phyloP scores from a whole-genome alignment of 2,888 invertebrate genomes.

The Dinocampus coccinellae region DNA sequence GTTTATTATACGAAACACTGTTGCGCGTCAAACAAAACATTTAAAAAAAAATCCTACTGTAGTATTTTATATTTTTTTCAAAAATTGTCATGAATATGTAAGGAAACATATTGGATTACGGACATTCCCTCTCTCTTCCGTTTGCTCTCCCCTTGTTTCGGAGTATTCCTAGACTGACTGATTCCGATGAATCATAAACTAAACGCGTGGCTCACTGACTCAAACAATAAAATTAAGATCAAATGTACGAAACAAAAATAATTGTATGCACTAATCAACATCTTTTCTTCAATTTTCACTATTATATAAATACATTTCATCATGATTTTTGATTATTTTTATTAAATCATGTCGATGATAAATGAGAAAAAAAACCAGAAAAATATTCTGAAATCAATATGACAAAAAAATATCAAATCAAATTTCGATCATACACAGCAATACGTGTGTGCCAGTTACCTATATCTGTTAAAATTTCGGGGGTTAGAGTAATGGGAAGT shows the following conservation, averaged over 20 bases:
- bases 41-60: background rate
- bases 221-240: background rate
- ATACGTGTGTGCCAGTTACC: background rate
- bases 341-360: background rate
- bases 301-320: no score
- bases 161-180: background rate
- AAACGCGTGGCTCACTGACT: background rate
- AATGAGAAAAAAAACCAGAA: background rate
- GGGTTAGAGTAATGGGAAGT: background rate
- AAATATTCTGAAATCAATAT: background rate
- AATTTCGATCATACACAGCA: background rate
- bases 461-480: background rate
- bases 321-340: no score
- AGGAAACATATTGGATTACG: background rate
- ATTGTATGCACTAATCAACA: no score
- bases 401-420: no score
- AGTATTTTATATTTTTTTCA: background rate
- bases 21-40: background rate
- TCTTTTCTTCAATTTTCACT: no score
- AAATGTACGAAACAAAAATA: background rate
- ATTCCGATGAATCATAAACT: background rate
- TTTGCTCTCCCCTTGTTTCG: background rate
- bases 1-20: background rate
- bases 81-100: background rate
- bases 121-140: background rate